Evolutionary conservation across 2,797 vertebrate genomes (phyloP).

Genomic region (Salarias fasciatus): DNA sequence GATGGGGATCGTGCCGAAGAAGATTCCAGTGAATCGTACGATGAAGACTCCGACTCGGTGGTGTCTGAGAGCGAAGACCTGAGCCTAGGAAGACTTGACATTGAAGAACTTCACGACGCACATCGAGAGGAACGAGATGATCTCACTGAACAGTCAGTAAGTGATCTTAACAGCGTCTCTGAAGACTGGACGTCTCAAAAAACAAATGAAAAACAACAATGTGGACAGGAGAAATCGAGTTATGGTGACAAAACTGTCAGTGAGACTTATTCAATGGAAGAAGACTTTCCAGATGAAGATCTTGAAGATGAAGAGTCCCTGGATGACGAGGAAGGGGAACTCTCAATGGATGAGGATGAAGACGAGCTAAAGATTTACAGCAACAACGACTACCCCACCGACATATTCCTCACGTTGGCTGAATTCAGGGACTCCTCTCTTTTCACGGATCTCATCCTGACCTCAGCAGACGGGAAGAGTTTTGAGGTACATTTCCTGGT

Average conservation of each 20-base stretch:
- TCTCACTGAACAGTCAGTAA: background rate
- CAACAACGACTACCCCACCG: conserved; percentile 38
- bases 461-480: conserved; percentile 47
- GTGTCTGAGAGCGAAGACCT: conserved; percentile 9
- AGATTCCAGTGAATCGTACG: background rate
- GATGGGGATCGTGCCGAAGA: background rate
- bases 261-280: background rate
- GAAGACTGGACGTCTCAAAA: background rate
- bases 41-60: conserved; percentile 1
- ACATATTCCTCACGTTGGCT: conserved; percentile 66
- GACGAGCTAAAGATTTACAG: conserved; percentile 45
- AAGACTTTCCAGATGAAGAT: conserved; percentile 18
- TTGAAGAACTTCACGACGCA: too few species aligned
- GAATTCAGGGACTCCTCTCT: conserved; percentile 60
- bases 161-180: too few species aligned
- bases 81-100: background rate
- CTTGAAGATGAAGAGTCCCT: background rate
- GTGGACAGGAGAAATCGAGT: background rate
- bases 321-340: conserved; percentile 34
- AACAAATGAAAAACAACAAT: conserved; percentile 6
- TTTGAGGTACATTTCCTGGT: conserved; percentile 69
- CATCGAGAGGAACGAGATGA: background rate
- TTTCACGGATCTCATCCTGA: conserved; percentile 78
- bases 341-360: conserved; percentile 10
- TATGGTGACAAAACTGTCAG: background rate